phyloP scores from a whole-genome alignment of 1,140 invertebrate species.

The Hermatobates lingyangjiaoensis region DNA sequence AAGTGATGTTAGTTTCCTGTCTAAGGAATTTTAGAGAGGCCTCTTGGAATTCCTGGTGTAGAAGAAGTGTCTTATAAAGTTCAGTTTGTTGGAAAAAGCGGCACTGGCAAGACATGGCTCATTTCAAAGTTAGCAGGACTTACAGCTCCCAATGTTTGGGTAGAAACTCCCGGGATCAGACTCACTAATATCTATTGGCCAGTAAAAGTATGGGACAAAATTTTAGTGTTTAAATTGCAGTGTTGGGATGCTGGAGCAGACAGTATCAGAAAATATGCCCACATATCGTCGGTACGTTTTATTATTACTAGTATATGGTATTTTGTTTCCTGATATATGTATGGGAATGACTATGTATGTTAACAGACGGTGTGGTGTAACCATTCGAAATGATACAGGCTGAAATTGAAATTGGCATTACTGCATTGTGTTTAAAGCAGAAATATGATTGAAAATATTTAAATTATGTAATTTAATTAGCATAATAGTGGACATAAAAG shows the following conservation, averaged over 20 bases:
- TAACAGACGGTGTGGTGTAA: neutral
- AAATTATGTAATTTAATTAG: neutral
- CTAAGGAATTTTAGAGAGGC: conserved; percentile 34
- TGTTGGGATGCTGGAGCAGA: conserved; percentile 39
- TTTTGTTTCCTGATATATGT: neutral
- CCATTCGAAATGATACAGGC: neutral
- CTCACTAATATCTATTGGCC: conserved; percentile 37
- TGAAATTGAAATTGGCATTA: neutral
- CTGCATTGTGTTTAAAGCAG: neutral
- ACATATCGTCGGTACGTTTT: conserved; percentile 32
- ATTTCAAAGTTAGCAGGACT: conserved; percentile 30
- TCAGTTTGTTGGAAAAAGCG: conserved; percentile 33
- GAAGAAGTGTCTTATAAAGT: conserved; percentile 40
- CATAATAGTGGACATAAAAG: no score
- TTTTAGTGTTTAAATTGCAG: conserved; percentile 34
- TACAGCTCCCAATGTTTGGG: conserved; percentile 21
- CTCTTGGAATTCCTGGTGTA: conserved; percentile 26
- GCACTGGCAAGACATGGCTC: conserved; percentile 34
- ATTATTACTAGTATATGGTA: neutral
- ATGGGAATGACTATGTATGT: neutral
- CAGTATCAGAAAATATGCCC: conserved; percentile 35
- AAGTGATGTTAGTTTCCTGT: no score
- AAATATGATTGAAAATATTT: neutral
- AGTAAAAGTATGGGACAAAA: conserved; percentile 33
- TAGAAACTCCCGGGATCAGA: conserved; percentile 36